Evolutionary conservation across 1,140 invertebrate species (phyloP), one percentile per base, ranked within the genome.

Genomic region (Delia radicum): DNA sequence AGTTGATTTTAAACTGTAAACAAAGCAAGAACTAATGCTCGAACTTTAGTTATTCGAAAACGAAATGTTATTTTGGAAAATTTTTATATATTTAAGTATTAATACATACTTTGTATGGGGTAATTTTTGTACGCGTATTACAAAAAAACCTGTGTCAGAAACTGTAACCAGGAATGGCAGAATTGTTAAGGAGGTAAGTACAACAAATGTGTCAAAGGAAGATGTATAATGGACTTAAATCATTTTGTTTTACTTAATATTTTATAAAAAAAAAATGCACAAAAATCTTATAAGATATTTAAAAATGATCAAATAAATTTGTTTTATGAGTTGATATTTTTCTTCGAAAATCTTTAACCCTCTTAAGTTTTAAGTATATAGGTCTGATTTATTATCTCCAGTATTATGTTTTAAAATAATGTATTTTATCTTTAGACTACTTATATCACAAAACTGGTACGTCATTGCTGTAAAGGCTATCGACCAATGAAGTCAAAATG

Each of bases 401-500:
- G n/a, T n/a, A n/a, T n/a, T n/a, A n/a, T n/a, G n/a, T n/a, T n/a
- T n/a, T n/a, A n/a, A n/a, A n/a, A n/a, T n/a, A n/a, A 42, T 6
- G 15, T 42, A 6, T 21, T 10, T 61, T 26, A 26, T 10, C 29
- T 29, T 28, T 27, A 65, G 62, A 65, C 62, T 2, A 65, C 21
- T 28, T 28, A 12, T 3, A 27, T 26, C 15, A 65, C 62, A 0
- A 26, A 15, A 28, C 0, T 65, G 4, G 27, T 74, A 62, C 21
- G 26, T 4, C 33, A 27, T 29, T 75, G 74, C 61, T 75, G 74
- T 18, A 0, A 2, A 0, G 74, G 74, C n/a, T 75, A 75, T 27
- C 65, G 33, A n/a, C 24, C 1, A 26, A 26, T 26, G 12, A 29
- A 29, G 13, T 5, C 18, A 8, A 84, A 21, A 18, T 88, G 87